These are phyloP conservation scores for Pelodiscus sinensis DNA, from an alignment of 2,113 vertebrate species.

Conservation along the genomic window DNA sequence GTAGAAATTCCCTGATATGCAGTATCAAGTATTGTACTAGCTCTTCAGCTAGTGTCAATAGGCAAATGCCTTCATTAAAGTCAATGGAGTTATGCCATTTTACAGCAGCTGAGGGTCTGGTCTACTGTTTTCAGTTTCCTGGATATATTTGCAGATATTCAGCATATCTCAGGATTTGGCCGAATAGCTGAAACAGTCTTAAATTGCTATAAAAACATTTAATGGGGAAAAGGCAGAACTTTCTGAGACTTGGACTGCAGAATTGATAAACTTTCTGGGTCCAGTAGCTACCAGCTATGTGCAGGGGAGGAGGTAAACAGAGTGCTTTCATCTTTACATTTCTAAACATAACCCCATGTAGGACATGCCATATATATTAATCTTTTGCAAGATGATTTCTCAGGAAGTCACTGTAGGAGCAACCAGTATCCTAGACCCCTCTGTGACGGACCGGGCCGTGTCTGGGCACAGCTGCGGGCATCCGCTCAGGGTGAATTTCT, in stretches of 20 bases:
- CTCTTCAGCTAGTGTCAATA: not conserved
- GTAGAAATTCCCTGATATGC: not conserved
- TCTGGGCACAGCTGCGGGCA: too few species aligned
- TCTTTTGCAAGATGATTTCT: conserved; percentile 46
- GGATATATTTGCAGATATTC: not conserved
- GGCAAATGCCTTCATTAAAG: not conserved
- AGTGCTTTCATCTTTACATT: conserved; percentile 13
- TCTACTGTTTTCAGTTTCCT: not conserved
- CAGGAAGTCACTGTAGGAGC: conserved; percentile 27
- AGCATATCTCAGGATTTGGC: not conserved
- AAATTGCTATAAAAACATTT: not conserved
- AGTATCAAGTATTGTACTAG: not conserved
- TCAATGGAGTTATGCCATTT: not conserved
- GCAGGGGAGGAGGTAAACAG: conserved; percentile 11
- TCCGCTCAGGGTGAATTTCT: too few species aligned
- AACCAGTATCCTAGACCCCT: not conserved
- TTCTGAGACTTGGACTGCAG: not conserved
- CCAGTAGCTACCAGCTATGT: not conserved
- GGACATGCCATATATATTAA: conserved; percentile 41
- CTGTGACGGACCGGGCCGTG: too few species aligned
- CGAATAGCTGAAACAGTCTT: not conserved
- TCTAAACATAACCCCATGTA: conserved; percentile 16
- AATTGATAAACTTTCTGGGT: not conserved
- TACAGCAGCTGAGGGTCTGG: not conserved
- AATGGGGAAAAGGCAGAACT: not conserved